Conservation (phyloP, 2,888 invertebrate species). For the Clivina fossor region DNA sequence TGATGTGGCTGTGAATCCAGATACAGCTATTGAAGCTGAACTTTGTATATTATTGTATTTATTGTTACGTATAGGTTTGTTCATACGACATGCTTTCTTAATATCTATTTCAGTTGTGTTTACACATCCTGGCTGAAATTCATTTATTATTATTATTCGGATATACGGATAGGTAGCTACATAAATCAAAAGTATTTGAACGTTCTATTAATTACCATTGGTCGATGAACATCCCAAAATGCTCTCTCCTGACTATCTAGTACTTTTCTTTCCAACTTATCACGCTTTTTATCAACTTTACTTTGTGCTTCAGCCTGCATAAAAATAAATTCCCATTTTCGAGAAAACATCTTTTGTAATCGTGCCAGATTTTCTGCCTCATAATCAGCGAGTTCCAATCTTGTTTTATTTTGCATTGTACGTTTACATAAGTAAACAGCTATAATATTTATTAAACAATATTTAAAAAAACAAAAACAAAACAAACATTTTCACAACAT, state of each 20-base stretch:
- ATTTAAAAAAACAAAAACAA: background rate
- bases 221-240: slow-evolving; percentile 99
- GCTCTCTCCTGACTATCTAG: slow-evolving; percentile 98
- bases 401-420: slow-evolving; percentile 99
- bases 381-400: slow-evolving; percentile 96
- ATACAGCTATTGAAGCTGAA: slow-evolving; percentile 53
- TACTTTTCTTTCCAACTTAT: slow-evolving; percentile 96
- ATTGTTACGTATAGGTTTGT: slow-evolving; percentile 53
- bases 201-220: slow-evolving; percentile 68
- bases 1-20: too few species aligned
- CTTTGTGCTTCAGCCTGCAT: slow-evolving; percentile 95
- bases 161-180: background rate
- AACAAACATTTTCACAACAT: too few species aligned
- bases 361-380: slow-evolving; percentile 97
- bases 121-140: slow-evolving; percentile 89
- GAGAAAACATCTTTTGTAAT: slow-evolving; percentile 97
- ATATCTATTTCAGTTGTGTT: slow-evolving; percentile 99
- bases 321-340: slow-evolving; percentile 99
- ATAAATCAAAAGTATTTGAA: slow-evolving; percentile 7
- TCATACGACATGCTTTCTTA: slow-evolving; percentile 83
- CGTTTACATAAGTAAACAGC: slow-evolving; percentile 99
- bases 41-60: slow-evolving; percentile 51
- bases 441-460: slow-evolving; percentile 51
- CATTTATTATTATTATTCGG: slow-evolving; percentile 4
- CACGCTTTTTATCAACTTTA: slow-evolving; percentile 97